Base-by-base conservation (phyloP, 1,140 invertebrate species). In the Pogonomyrmex barbatus region DNA sequence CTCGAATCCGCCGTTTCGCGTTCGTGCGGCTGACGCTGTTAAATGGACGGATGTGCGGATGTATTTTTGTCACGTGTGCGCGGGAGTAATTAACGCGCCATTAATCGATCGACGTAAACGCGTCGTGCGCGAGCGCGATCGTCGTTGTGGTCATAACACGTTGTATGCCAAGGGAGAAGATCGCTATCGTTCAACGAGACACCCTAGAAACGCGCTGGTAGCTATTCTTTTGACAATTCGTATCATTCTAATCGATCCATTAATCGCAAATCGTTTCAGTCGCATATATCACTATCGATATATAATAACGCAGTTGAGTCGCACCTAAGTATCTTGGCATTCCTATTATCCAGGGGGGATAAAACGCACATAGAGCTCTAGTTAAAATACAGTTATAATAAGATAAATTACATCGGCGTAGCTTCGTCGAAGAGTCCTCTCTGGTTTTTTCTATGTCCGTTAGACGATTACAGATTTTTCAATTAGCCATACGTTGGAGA, bases 61-160 rank as follows among this genome's bases (percentile, higher is more conserved):
- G 70, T 83, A 83, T 83, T 83, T 83, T 83, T 75, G 79, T 83
- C 79, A 83, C 79, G 79, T 83, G 79, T 83, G 45, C 54, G 24
- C 45, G 68, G 56, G 42, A 83, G 70, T 83, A 83, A 83, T 83
- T 83, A 83, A 83, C 79, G 54, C 54, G 68, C 39, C 79, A 54
- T 60, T 83, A 83, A 83, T 83, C 56, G 45, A 73, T n/a, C 79
- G 45, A 71, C n/a, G 33, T 62, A 75, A 83, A 83, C 30, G 68
- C 42, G 39, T 67, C 77, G 62, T 47, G 47, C 36, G 36, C 50
- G 47, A 47, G 62, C 36, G 12, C 77, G 52, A 71, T 50, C 52
- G 36, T 73, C 42, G 70, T 47, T 42, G 5, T 12, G 45, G 1
- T 62, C 70, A 62, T 83, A 83, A 73, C 14, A 75, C 79, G 42